Evolutionary conservation across 2,113 vertebrate genomes (phyloP), one percentile per base, ranked within the genome.

Genomic region (Erythrocebus patas): DNA sequence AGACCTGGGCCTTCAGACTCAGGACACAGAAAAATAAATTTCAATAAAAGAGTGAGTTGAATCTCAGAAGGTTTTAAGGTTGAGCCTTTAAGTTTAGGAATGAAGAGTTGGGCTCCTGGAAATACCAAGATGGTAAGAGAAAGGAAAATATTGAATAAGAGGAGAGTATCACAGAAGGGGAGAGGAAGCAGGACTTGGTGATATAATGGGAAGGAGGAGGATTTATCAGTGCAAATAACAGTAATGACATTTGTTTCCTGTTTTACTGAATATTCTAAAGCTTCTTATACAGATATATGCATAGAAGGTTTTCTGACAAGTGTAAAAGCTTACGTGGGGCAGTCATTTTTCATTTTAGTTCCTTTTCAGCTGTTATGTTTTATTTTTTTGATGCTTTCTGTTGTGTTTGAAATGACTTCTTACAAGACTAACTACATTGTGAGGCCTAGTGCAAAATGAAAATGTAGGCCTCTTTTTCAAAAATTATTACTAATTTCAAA

Each of bases 351-450:
- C 80, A 88, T 35, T 96, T 93, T 87, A 91, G 81, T 17, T 95
- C 68, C n/a, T 93, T 70, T 9, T 81, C 22, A 66, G 70, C n/a
- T 80, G 40, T 80, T 95, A 78, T 83, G 27, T 93, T 94, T 76
- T 68, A 66, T 84, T 91, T 93, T 43, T 87, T 5, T 88, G 13
- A 81, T 61, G n/a, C 5, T 84, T 43, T 84, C 73, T 35, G 75
- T 95, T 94, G 79, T 13, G 27, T 96, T 95, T 97, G 43, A 96
- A 92, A 72, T 70, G 40, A 81, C 78, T 95, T 97, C 59, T 92
- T 90, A 45, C 3, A 89, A 43, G 23, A 83, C 43, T 59, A 38
- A 64, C 64, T 78, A 81, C 40, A 85, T 96, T 86, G n/a, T 88
- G 85, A 57, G 8, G 30, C 2, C 52, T 16, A 87, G 38, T 35